Percentiles rank a stretch among this genome's conserved stretches.
These are phyloP conservation scores for Altica lythri DNA, from an alignment of 2,888 invertebrate genomes.

Conservation along the genomic window DNA sequence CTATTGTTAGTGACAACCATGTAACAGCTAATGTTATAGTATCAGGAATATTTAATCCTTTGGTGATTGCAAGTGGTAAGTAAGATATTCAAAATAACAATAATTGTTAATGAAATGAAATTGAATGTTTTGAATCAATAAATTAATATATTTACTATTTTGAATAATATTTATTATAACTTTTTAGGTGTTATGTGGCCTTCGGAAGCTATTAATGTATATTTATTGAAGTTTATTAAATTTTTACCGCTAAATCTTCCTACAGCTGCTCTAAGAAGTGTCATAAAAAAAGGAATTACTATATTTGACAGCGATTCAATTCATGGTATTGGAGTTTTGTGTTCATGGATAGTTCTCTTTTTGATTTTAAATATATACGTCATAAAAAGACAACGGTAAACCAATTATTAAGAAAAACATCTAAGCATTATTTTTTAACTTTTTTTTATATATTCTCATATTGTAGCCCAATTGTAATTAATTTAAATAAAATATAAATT, in stretches of 20 bases:
- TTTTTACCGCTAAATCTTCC: constrained; percentile 77
- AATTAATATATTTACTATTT: too few species aligned
- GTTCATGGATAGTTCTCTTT: constrained; percentile 62
- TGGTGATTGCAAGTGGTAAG: constrained; percentile 59
- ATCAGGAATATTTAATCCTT: constrained; percentile 88
- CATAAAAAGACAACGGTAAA: constrained; percentile 48
- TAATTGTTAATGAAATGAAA: too few species aligned
- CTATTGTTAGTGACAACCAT: constrained; percentile 77
- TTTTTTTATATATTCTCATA: too few species aligned
- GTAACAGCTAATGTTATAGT: constrained; percentile 83
- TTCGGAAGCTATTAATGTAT: constrained; percentile 66
- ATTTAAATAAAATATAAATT: too few species aligned
- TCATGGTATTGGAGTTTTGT: constrained; percentile 70
- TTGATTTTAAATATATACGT: constrained; percentile 44
- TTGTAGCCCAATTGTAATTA: too few species aligned
- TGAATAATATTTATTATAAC: not conserved
- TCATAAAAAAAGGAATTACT: constrained; percentile 76
- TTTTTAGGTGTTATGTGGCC: constrained; percentile 70
- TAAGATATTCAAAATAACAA: not conserved
- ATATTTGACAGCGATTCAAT: constrained; percentile 72
- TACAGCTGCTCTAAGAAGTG: constrained; percentile 73
- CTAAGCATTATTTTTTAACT: too few species aligned
- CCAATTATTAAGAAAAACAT: too few species aligned
- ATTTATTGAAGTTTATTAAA: constrained; percentile 47
- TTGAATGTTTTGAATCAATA: not conserved